Evolutionary conservation across 2,113 vertebrate species (phyloP), one percentile per base, ranked within the genome.

Genomic region (Antechinus stuartii): DNA sequence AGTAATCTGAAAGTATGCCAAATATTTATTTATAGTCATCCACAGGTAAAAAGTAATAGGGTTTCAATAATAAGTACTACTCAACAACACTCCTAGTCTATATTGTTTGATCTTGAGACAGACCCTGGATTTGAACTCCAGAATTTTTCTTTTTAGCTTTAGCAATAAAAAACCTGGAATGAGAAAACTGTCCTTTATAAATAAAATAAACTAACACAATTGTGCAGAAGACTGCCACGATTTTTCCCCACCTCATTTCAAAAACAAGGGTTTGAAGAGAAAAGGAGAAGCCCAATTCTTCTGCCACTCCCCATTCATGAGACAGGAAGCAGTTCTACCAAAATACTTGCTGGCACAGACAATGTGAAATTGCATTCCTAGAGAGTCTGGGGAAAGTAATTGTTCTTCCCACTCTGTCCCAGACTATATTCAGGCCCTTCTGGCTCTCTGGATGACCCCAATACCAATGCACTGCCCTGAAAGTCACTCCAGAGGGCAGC

Each of bases 61-160:
- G 57, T 0, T 1, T 52, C 42, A 0, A 8, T 19, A 68, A n/a
- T 0, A 23, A 50, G 3, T 52, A 27, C 14, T 19, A 19, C 53
- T 89, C 25, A 35, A 11, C 0, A 25, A 16, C 3, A 3, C 10
- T 93, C 10, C 47, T 35, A n/a, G 16, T 35, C n/a, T 22, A 76
- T 6, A 2, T 16, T 35, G 4, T 12, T 14, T 68, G 35, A 35
- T 68, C 30, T 68, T 35, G 30, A 68, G 57, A 68, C 61, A 68
- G 61, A 61, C 27, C 57, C 27, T 30, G 27, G 27, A 68, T 76
- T 42, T 76, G 68, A 76, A 76, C 68, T 42, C 35, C 68, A 42
- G 35, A 68, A 76, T 42, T n/a, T 76, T 76, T 6, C 30, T 68
- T 47, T 90, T 92, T 35, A 47, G 42, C 22, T 89, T 84, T 68